phyloP scores from a whole-genome alignment of 2,113 vertebrate genomes.

The Oenanthe melanoleuca region DNA sequence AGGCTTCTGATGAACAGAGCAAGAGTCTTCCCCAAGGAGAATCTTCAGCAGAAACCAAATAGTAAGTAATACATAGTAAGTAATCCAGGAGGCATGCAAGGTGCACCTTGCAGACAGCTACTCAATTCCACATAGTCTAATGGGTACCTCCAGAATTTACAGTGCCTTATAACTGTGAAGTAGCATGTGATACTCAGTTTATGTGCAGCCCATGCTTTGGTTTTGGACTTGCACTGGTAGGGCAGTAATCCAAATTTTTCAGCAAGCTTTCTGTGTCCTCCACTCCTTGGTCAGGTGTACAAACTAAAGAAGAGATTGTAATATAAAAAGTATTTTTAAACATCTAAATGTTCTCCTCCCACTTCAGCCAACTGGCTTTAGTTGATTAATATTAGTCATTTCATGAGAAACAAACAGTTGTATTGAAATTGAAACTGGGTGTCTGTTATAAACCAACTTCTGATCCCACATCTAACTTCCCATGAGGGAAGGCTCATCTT shows the following conservation, averaged over 20 bases:
- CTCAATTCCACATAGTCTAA: fast-evolving
- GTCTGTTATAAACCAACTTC: background rate
- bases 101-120: background rate
- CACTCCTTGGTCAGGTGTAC: background rate
- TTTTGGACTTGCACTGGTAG: background rate
- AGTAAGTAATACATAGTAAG: background rate
- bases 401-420: background rate
- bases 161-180: background rate
- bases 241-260: background rate
- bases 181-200: background rate
- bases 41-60: background rate
- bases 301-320: background rate
- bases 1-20: background rate
- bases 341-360: background rate
- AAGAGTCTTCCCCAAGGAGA: background rate
- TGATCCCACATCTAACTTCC: background rate
- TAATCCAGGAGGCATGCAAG: background rate
- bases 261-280: background rate
- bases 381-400: fast-evolving
- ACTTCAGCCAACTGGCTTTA: background rate
- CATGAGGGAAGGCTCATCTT: background rate
- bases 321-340: background rate
- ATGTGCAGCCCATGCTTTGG: background rate
- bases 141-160: background rate
- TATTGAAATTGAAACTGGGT: background rate